Conservation (phyloP, 53 echinoderm and acorn worm species). For the Luidia sarsii region DNA sequence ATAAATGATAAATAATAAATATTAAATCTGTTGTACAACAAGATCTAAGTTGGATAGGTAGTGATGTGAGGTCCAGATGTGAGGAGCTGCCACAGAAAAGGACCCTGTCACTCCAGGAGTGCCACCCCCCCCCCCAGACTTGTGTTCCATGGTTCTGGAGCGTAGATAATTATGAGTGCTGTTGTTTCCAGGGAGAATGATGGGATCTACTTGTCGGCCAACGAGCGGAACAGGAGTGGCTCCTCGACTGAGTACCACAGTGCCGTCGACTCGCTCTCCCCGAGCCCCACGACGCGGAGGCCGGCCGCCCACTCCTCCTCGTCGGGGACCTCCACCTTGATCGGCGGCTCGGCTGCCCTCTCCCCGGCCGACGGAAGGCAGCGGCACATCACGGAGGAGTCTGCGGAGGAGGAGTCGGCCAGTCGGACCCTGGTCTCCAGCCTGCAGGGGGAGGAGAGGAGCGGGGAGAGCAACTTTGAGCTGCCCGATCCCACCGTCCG, state of each 20-base stretch:
- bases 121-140: too few relatives aligned
- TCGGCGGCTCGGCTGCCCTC: constrained; percentile 13
- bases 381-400: constrained; percentile 20
- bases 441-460: background rate
- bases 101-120: too few relatives aligned
- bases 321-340: constrained; percentile 22
- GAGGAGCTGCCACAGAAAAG: too few relatives aligned
- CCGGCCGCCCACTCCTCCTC: constrained; percentile 8
- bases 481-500: constrained; percentile 80
- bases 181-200: constrained; percentile 38
- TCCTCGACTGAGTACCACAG: constrained; percentile 62
- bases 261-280: constrained; percentile 17
- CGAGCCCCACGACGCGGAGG: constrained; percentile 14
- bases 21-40: too few relatives aligned
- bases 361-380: background rate
- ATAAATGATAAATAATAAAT: too few relatives aligned
- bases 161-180: too few relatives aligned
- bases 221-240: constrained; percentile 15
- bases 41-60: too few relatives aligned
- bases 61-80: too few relatives aligned
- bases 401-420: background rate
- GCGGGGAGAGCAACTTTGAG: constrained; percentile 25
- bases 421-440: background rate
- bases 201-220: background rate
- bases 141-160: too few relatives aligned